Conservation (phyloP, 2,888 invertebrate genomes). For the Leptopilina syphax region DNA sequence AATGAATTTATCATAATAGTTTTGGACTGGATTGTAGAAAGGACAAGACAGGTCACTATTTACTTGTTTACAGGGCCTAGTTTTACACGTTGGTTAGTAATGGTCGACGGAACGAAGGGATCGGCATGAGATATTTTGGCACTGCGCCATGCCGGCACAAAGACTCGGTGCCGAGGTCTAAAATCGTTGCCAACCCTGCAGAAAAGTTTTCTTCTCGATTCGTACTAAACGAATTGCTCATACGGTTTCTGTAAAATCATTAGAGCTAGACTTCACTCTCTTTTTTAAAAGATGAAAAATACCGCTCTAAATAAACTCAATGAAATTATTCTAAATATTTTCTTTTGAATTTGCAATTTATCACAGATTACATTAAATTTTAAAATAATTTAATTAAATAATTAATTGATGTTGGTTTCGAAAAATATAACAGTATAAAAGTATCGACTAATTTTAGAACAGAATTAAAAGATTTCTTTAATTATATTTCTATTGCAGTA, state of each 20-base stretch:
- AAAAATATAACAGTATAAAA: too few relatives aligned
- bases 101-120: slow-evolving; percentile 63
- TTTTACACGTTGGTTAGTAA: slow-evolving; percentile 71
- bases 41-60: slow-evolving; percentile 52
- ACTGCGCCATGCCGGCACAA: slow-evolving; percentile 68
- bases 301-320: neutral
- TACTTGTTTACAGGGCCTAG: slow-evolving; percentile 62
- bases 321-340: too few relatives aligned
- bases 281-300: neutral
- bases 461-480: too few relatives aligned
- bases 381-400: too few relatives aligned
- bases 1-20: slow-evolving; percentile 48
- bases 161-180: slow-evolving; percentile 56
- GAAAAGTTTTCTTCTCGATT: slow-evolving; percentile 49
- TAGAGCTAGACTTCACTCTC: neutral
- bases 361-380: too few relatives aligned
- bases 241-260: slow-evolving; percentile 1
- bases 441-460: too few relatives aligned
- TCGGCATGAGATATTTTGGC: slow-evolving; percentile 70
- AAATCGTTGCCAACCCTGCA: slow-evolving; percentile 18
- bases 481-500: too few relatives aligned
- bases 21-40: slow-evolving; percentile 53
- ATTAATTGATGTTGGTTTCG: too few relatives aligned
- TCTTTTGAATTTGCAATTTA: too few relatives aligned
- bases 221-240: slow-evolving; percentile 50